Conservation (phyloP, 2,888 invertebrate genomes). For the Philhelius pedissequus region DNA sequence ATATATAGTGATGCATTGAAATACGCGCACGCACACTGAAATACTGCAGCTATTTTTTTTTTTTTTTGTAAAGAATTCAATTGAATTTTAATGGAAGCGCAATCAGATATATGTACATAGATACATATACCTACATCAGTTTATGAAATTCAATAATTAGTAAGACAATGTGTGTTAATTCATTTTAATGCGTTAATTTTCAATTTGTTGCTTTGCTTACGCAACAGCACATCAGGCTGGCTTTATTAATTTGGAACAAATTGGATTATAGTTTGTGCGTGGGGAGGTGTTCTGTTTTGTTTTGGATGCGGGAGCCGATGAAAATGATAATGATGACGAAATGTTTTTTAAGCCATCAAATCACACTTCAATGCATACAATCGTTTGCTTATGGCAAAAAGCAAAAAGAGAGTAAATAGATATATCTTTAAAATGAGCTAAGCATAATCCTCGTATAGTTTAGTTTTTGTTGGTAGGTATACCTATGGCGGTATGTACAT, state of each 20-base stretch:
- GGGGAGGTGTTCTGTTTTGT: background rate
- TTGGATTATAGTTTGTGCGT: conserved; percentile 15
- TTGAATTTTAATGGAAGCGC: conserved; percentile 46
- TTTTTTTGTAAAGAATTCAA: background rate
- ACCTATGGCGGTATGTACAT: too few relatives aligned
- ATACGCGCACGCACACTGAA: background rate
- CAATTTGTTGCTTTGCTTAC: background rate
- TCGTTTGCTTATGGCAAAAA: too few relatives aligned
- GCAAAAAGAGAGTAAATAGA: too few relatives aligned
- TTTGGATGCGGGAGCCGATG: background rate
- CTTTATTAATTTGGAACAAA: conserved; percentile 15
- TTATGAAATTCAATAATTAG: background rate
- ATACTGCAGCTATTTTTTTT: background rate
- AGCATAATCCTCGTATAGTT: too few relatives aligned
- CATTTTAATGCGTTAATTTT: conserved; percentile 27
- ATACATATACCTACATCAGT: background rate
- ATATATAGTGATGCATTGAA: background rate
- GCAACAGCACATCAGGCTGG: background rate
- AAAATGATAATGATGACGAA: background rate
- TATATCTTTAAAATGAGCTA: too few relatives aligned
- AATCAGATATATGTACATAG: background rate
- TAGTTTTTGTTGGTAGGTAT: too few relatives aligned
- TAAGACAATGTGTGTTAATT: conserved; percentile 7
- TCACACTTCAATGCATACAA: too few relatives aligned
- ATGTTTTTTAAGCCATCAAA: background rate